Evolutionary conservation across 1,140 invertebrate genomes (phyloP).

Genomic region (Heliconius congener): DNA sequence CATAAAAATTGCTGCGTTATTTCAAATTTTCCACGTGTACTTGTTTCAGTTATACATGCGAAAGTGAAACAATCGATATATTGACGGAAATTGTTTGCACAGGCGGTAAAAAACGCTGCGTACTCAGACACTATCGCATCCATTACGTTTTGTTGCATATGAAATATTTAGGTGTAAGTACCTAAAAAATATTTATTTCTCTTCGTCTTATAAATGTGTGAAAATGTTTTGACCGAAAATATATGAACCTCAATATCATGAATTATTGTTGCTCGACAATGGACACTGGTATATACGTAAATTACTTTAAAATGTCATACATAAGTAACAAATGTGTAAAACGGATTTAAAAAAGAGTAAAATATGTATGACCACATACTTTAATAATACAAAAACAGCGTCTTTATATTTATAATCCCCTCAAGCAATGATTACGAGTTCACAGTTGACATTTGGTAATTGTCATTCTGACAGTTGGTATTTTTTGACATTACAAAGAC

Average conservation of each 20-base stretch:
- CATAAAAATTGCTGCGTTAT: constrained; percentile 50
- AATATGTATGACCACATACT: background rate
- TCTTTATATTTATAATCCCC: too few species aligned
- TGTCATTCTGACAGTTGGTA: background rate
- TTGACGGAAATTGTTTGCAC: constrained; percentile 57
- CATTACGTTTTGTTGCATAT: background rate
- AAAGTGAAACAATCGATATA: constrained; percentile 63
- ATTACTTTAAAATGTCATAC: too few species aligned
- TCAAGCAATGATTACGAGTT: background rate
- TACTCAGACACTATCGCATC: background rate
- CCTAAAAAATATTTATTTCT: background rate
- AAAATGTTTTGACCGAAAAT: background rate
- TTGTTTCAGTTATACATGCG: constrained; percentile 47
- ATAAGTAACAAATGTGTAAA: too few species aligned
- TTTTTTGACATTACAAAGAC: background rate
- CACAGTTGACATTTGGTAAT: background rate
- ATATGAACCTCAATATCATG: too few species aligned
- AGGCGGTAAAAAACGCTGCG: constrained; percentile 33
- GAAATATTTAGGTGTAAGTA: background rate
- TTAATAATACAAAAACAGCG: background rate
- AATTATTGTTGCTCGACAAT: too few species aligned
- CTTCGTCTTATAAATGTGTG: background rate
- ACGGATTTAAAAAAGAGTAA: too few species aligned
- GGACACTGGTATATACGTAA: too few species aligned
- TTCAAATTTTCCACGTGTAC: constrained; percentile 43